These are phyloP conservation scores for Alexandromys fortis DNA, from an alignment of 2,113 vertebrate species.

Conservation along the genomic window DNA sequence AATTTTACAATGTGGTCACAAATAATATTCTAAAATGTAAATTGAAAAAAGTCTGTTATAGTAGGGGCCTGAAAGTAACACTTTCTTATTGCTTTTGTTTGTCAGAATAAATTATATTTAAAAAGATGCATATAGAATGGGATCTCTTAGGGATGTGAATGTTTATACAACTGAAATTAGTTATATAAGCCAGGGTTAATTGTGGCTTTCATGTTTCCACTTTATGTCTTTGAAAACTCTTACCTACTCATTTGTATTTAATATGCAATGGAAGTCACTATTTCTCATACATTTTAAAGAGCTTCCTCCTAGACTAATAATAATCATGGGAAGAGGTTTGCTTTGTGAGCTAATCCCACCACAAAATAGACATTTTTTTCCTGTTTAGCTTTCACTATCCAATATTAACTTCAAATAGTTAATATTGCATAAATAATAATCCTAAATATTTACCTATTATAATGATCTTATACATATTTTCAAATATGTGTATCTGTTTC, in stretches of 20 bases:
- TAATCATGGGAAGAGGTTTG: neutral
- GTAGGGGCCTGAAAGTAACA: neutral
- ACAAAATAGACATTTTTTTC: neutral
- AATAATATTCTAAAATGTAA: slow-evolving; percentile 31
- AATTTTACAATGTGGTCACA: slow-evolving; percentile 37
- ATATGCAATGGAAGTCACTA: neutral
- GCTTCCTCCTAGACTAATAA: neutral
- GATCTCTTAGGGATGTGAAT: neutral
- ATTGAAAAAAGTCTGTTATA: neutral
- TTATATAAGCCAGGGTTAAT: neutral
- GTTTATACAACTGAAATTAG: neutral
- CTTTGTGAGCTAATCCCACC: neutral
- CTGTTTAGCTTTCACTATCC: neutral
- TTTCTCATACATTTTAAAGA: neutral
- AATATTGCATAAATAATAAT: neutral
- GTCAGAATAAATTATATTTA: neutral
- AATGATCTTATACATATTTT: neutral
- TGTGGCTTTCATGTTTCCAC: neutral
- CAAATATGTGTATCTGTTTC: neutral
- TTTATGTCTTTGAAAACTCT: neutral
- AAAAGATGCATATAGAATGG: neutral
- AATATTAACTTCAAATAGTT: neutral
- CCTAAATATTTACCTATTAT: neutral
- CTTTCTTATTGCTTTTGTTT: neutral
- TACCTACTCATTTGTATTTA: slow-evolving; percentile 11